Conservation (phyloP, 2,113 vertebrate genomes). For the Labeo catla region DNA sequence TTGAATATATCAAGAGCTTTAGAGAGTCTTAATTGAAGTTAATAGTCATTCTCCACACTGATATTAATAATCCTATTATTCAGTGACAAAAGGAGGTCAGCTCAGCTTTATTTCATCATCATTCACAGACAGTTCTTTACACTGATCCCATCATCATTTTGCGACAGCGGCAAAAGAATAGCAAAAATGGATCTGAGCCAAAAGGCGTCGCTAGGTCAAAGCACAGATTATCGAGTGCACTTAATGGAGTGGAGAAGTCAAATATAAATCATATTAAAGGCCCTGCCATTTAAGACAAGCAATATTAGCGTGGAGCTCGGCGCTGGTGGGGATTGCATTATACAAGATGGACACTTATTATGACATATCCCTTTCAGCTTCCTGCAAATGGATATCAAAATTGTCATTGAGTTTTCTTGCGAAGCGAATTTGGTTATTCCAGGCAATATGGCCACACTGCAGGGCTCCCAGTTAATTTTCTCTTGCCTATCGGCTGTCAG, state of each 20-base stretch:
- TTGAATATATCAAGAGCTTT: slow-evolving; percentile 60
- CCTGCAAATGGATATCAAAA: slow-evolving; percentile 70
- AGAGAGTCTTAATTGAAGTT: slow-evolving; percentile 59
- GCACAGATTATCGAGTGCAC: slow-evolving; percentile 70
- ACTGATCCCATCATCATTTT: slow-evolving; percentile 45
- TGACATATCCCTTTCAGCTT: slow-evolving; percentile 69
- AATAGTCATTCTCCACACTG: slow-evolving; percentile 63
- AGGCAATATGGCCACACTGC: slow-evolving; percentile 77
- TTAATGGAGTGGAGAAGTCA: slow-evolving; percentile 71
- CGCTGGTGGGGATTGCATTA: slow-evolving; percentile 68
- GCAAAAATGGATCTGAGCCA: slow-evolving; percentile 49
- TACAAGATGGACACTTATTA: slow-evolving; percentile 65
- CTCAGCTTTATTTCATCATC: slow-evolving; percentile 57
- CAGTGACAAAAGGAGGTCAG: slow-evolving; percentile 63
- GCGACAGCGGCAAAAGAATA: slow-evolving; percentile 19
- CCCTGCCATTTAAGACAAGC: slow-evolving; percentile 64
- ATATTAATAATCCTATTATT: slow-evolving; percentile 73
- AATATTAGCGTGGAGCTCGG: slow-evolving; percentile 64
- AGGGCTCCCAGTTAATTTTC: slow-evolving; percentile 75
- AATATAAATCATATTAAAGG: slow-evolving; percentile 77
- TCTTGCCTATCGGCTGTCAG: slow-evolving; percentile 64
- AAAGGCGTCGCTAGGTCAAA: slow-evolving; percentile 61
- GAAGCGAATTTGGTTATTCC: slow-evolving; percentile 72
- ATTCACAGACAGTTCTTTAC: slow-evolving; percentile 53
- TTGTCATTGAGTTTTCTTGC: slow-evolving; percentile 72